Evolutionary conservation across 2,797 vertebrate genomes (phyloP).

Genomic region (Spea hammondii): DNA sequence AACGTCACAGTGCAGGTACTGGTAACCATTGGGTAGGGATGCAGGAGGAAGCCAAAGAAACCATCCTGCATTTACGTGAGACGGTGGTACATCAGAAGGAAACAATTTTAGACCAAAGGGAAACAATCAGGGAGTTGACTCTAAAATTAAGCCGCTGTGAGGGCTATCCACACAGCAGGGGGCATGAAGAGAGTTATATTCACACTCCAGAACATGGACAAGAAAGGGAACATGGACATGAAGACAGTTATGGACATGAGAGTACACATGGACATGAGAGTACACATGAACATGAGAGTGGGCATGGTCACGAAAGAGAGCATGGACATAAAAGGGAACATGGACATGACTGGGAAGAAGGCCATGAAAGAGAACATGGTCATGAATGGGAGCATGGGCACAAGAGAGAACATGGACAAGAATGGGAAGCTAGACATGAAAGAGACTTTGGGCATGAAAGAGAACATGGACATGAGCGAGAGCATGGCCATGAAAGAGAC

Average conservation of each 20-base stretch:
- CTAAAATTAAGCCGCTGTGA: conserved; percentile 79
- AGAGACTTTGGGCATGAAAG: conserved; percentile 50
- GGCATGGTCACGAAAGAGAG: not conserved
- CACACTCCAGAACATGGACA: conserved; percentile 39
- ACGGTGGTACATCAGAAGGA: conserved; percentile 80
- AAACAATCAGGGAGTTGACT: conserved; percentile 78
- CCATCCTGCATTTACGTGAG: conserved; percentile 78
- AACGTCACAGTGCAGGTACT: conserved; percentile 48
- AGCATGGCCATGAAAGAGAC: conserved; percentile 39
- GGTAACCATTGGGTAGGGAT: conserved; percentile 70
- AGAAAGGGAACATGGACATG: conserved; percentile 43
- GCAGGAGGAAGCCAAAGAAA: conserved; percentile 76
- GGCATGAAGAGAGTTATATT: conserved; percentile 53
- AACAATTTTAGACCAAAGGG: conserved; percentile 78
- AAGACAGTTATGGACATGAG: conserved; percentile 48
- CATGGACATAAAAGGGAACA: conserved; percentile 16
- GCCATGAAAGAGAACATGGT: conserved; percentile 34
- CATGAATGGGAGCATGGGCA: conserved; percentile 55
- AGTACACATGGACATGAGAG: conserved; percentile 27
- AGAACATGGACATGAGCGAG: conserved; percentile 42
- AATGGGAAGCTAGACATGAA: conserved; percentile 53
- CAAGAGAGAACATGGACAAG: conserved; percentile 51
- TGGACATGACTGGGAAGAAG: conserved; percentile 36
- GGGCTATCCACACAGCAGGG: conserved; percentile 59
- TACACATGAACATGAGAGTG: conserved; percentile 22